A percentile compares a stretch with the other conserved stretches of the same genome.
Conservation (phyloP, 37 sponge, comb jelly and placozoan genomes). For the Halichondria panicea region DNA sequence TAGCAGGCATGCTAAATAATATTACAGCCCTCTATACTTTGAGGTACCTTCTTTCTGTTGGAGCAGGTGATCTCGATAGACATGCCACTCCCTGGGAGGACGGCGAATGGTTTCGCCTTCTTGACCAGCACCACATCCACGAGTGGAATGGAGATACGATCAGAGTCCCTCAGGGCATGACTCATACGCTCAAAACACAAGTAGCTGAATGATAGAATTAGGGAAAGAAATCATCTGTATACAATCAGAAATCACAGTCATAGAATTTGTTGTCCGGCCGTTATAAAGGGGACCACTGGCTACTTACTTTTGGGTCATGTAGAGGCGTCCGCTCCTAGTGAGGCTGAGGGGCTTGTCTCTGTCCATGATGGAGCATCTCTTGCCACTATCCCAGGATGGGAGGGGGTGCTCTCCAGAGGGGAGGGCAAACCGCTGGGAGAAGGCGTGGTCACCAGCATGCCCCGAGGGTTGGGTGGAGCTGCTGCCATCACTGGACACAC, state of each 20-base stretch:
- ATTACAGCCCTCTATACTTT: neutral
- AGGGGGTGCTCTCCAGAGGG: slow-evolving; percentile 45
- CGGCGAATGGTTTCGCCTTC: slow-evolving; percentile 83
- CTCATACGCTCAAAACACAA: slow-evolving; percentile 62
- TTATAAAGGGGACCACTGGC: neutral
- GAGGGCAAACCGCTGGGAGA: slow-evolving; percentile 58
- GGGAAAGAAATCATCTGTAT: neutral
- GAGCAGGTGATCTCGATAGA: slow-evolving; percentile 67
- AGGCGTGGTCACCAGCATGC: slow-evolving; percentile 29
- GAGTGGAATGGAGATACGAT: slow-evolving; percentile 47
- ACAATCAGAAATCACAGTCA: neutral
- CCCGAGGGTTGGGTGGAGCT: neutral
- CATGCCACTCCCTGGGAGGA: slow-evolving; percentile 90
- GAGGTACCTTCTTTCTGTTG: slow-evolving; percentile 46
- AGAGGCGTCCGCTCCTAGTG: slow-evolving; percentile 71
- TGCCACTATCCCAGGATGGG: slow-evolving; percentile 62
- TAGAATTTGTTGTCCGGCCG: neutral
- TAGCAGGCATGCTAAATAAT: neutral
- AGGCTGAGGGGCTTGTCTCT: slow-evolving; percentile 61
- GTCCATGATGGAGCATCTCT: slow-evolving; percentile 66
- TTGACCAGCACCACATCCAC: slow-evolving; percentile 29
- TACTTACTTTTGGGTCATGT: slow-evolving; percentile 61
- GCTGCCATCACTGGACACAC: neutral
- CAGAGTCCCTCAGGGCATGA: slow-evolving; percentile 12
- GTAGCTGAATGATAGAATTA: neutral